These are phyloP conservation scores for Ylistrum balloti DNA, from an alignment of 1,140 invertebrate genomes.

Conservation along the genomic window DNA sequence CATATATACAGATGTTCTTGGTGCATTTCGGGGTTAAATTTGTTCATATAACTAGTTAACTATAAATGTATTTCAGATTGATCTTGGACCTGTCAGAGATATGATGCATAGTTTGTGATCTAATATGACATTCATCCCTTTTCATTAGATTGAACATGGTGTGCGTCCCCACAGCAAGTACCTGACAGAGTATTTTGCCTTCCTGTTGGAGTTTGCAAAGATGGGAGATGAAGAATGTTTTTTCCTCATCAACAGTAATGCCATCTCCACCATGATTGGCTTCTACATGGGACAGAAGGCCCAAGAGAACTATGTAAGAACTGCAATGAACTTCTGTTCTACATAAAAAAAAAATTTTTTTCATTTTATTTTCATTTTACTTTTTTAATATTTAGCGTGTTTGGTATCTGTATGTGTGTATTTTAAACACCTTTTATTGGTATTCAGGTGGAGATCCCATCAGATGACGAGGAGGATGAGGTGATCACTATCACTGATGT, in stretches of 20 bases:
- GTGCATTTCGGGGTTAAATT: too few relatives aligned
- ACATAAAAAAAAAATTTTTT: too few relatives aligned
- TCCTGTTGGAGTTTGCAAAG: constrained; percentile 95
- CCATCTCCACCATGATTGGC: constrained; percentile 94
- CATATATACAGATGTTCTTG: too few relatives aligned
- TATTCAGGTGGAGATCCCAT: constrained; percentile 83
- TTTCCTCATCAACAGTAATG: constrained; percentile 92
- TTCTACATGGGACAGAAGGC: constrained; percentile 89
- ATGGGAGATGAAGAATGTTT: constrained; percentile 96
- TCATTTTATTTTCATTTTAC: too few relatives aligned
- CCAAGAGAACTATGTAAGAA: constrained; percentile 80
- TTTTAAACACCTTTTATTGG: background rate
- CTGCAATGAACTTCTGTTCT: background rate
- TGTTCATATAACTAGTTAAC: too few relatives aligned
- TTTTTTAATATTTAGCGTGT: too few relatives aligned
- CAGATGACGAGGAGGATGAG: constrained; percentile 88
- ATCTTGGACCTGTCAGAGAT: background rate
- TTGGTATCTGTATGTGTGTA: too few relatives aligned
- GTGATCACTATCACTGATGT: constrained; percentile 85
- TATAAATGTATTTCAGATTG: too few relatives aligned
- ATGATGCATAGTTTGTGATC: background rate
- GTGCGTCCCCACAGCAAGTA: constrained; percentile 87
- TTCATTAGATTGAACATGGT: constrained; percentile 90
- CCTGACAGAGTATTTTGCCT: constrained; percentile 95
- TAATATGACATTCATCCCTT: background rate